phyloP scores from a whole-genome alignment of 2,888 invertebrate species.

The Scaptomyza polygonia region DNA sequence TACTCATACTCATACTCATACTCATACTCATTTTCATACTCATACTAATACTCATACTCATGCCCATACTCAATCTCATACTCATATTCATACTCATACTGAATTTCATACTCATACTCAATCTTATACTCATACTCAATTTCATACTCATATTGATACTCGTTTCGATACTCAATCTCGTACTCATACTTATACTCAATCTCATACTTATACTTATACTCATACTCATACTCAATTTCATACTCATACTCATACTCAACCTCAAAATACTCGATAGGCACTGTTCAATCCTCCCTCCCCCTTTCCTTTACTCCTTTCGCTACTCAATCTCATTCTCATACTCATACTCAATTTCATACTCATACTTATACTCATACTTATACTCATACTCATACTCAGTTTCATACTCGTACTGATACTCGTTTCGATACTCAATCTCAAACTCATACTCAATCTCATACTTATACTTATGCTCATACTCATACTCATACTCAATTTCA shows the following conservation, averaged over 20 bases:
- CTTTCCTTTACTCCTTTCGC: too few relatives aligned
- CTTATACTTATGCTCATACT: slow-evolving; percentile 4
- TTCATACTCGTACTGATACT: too few relatives aligned
- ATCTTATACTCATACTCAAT: background rate
- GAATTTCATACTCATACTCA: slow-evolving; percentile 7
- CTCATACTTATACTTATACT: background rate
- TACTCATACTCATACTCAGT: too few relatives aligned
- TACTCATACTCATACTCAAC: background rate
- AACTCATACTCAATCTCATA: slow-evolving; percentile 1
- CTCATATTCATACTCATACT: too few relatives aligned
- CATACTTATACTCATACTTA: slow-evolving; percentile 2
- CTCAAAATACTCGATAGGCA: too few relatives aligned
- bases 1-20: slow-evolving; percentile 6
- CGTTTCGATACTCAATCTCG: too few relatives aligned
- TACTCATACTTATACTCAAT: too few relatives aligned
- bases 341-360: slow-evolving; percentile 1
- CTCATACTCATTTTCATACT: background rate
- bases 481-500: slow-evolving; percentile 2
- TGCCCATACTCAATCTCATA: too few relatives aligned
- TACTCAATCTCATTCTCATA: too few relatives aligned
- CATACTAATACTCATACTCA: slow-evolving; percentile 1
- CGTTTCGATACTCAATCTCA: too few relatives aligned
- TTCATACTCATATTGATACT: background rate
- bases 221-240: slow-evolving; percentile 7
- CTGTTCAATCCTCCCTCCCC: too few relatives aligned